Conservation (phyloP, 2,888 invertebrate genomes). For the Tortrix viridana region DNA sequence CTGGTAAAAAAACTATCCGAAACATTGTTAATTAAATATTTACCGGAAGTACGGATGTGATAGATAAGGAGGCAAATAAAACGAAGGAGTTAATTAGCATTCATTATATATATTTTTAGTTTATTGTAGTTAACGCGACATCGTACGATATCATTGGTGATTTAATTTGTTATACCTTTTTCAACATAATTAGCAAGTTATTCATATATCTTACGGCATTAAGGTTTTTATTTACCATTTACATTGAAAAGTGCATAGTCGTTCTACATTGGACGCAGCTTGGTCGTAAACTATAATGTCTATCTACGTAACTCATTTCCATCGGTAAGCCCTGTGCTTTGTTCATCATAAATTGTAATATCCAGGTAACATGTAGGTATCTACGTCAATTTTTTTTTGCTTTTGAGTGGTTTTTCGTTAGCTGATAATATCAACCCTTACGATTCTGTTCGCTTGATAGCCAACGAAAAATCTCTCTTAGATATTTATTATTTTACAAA, state of each 20-base stretch:
- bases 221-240: no score
- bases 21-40: no score
- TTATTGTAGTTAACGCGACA: constrained; percentile 45
- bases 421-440: no score
- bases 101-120: constrained; percentile 34
- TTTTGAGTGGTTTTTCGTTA: no score
- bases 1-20: no score
- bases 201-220: no score
- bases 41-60: not conserved
- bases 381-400: no score
- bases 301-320: constrained; percentile 45
- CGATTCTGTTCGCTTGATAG: no score
- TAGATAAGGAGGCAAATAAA: constrained; percentile 19
- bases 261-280: constrained; percentile 52
- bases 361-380: no score
- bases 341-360: constrained; percentile 16
- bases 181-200: no score
- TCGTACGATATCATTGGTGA: constrained; percentile 47
- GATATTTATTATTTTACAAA: constrained; percentile 50
- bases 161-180: not conserved
- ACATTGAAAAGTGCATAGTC: constrained; percentile 19
- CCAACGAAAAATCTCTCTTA: no score
- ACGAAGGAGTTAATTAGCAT: constrained; percentile 19
- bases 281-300: constrained; percentile 50
- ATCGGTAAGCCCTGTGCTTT: constrained; percentile 47